A percentile compares a stretch with the other conserved stretches of the same genome.
These are phyloP conservation scores for Eunapius fragilis DNA, from an alignment of 37 sponge, comb jelly and placozoan species.

Conservation along the genomic window DNA sequence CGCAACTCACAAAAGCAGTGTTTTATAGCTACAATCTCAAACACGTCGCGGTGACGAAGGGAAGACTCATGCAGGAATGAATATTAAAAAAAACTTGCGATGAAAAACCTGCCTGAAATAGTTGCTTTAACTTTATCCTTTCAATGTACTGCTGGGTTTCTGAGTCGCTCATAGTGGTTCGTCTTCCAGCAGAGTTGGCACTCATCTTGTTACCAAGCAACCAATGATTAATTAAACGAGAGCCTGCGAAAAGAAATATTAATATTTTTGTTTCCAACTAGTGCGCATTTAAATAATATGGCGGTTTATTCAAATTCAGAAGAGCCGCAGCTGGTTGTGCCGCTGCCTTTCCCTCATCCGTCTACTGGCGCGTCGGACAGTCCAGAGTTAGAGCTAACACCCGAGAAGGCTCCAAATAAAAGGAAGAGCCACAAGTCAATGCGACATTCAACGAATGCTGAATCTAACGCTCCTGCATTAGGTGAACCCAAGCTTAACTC, in stretches of 20 bases:
- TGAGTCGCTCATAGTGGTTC: constrained; percentile 12
- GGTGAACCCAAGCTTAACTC: constrained; percentile 46
- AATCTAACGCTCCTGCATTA: not conserved
- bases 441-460: not conserved
- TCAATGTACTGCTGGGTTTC: constrained; percentile 59
- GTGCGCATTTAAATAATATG: too few species aligned
- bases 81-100: not conserved
- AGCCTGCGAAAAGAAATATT: too few species aligned
- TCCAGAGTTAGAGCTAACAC: constrained; percentile 36
- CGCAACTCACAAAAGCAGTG: too few species aligned
- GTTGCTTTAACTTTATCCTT: constrained; percentile 52
- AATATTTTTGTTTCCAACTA: too few species aligned
- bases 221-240: constrained; percentile 17
- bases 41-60: too few species aligned
- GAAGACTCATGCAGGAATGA: too few species aligned
- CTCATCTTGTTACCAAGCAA: constrained; percentile 10
- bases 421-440: not conserved
- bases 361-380: not conserved
- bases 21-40: too few species aligned
- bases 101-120: constrained; percentile 49
- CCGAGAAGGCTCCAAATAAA: constrained; percentile 7
- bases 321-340: constrained; percentile 26
- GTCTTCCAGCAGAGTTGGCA: not conserved
- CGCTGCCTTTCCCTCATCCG: constrained; percentile 28
- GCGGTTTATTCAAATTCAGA: not conserved